phyloP scores from a whole-genome alignment of 2,888 invertebrate genomes.

The Pseudococcus longispinus region DNA sequence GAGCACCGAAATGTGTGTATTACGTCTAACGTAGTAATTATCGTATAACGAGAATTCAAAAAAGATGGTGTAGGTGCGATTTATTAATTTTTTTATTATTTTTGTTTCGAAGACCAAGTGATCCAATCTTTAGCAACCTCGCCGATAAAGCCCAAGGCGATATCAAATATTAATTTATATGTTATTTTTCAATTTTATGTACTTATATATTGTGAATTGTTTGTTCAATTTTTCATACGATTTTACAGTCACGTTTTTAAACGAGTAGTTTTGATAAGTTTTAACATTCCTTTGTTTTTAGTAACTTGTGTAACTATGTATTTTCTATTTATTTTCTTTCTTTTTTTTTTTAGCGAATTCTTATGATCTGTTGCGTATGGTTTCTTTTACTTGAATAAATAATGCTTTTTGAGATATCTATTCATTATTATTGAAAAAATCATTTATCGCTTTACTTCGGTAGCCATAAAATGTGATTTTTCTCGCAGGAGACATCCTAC shows the following conservation, averaged over 20 bases:
- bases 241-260: slow-evolving; percentile 45
- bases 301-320: slow-evolving; percentile 5
- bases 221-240: slow-evolving; percentile 14
- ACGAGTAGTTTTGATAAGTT: neutral
- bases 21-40: slow-evolving; percentile 23
- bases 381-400: slow-evolving; percentile 27
- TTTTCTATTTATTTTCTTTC: neutral
- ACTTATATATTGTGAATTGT: slow-evolving; percentile 24
- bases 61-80: neutral
- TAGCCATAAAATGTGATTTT: too few species aligned
- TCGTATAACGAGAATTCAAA: neutral
- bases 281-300: slow-evolving; percentile 26
- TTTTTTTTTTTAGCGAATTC: neutral
- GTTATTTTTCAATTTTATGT: neutral
- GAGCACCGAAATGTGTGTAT: neutral
- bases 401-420: neutral
- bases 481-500: too few species aligned
- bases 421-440: too few species aligned
- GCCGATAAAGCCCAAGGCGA: neutral
- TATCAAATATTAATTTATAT: neutral
- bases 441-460: too few species aligned
- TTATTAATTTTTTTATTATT: neutral
- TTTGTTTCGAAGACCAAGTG: neutral
- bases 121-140: neutral
- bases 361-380: slow-evolving; percentile 15